Evolutionary conservation across 1,140 invertebrate species (phyloP).

Genomic region (Habropoda laboriosa): DNA sequence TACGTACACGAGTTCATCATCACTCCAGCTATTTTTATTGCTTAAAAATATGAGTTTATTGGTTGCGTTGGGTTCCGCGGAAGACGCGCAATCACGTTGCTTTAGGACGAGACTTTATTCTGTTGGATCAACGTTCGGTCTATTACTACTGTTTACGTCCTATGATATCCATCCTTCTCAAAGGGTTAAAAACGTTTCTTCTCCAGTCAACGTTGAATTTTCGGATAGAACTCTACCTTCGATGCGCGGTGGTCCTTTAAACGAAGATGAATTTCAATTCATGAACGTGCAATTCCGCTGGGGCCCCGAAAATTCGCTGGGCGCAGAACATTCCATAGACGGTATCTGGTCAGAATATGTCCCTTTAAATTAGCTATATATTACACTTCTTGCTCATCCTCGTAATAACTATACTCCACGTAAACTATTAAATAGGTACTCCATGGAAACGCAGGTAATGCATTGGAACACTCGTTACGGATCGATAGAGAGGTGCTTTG

Average conservation of each 20-base stretch:
- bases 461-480: constrained; percentile 90
- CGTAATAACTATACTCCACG: background rate
- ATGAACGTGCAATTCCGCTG: constrained; percentile 93
- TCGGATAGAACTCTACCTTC: constrained; percentile 73
- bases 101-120: no score
- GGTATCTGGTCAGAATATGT: constrained; percentile 57
- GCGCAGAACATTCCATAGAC: constrained; percentile 88
- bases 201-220: constrained; percentile 19
- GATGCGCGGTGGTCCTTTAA: constrained; percentile 85
- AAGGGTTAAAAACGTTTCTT: background rate
- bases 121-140: no score
- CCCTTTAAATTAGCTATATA: background rate
- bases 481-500: constrained; percentile 86
- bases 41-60: no score
- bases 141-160: no score
- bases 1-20: no score
- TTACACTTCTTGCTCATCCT: no score
- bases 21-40: no score
- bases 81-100: no score
- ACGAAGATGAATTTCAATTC: constrained; percentile 86
- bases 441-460: constrained; percentile 90
- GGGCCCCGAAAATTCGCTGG: constrained; percentile 87
- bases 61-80: no score
- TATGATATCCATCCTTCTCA: no score
- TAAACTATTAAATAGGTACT: constrained; percentile 80